phyloP scores from a whole-genome alignment of 2,113 vertebrate genomes.

The Paramormyrops kingsleyae region DNA sequence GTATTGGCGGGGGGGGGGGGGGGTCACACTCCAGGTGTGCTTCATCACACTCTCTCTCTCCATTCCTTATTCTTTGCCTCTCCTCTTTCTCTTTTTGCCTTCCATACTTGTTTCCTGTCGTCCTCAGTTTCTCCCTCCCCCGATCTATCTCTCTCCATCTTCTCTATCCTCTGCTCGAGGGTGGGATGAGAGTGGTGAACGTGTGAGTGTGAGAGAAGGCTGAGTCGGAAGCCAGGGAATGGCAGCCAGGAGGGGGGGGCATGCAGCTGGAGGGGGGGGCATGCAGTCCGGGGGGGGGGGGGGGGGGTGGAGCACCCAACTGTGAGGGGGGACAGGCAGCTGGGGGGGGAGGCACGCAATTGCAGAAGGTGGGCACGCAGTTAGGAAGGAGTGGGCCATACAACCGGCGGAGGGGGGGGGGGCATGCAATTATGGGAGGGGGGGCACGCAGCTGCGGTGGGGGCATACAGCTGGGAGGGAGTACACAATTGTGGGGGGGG shows the following conservation, averaged over 20 bases:
- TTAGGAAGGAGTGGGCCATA: too few species aligned
- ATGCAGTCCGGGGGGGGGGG: background rate
- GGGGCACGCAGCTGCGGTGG: too few species aligned
- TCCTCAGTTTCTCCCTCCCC: background rate
- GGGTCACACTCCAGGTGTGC: background rate
- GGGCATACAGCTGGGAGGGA: too few species aligned
- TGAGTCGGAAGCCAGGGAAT: constrained; percentile 20
- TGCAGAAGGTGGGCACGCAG: background rate
- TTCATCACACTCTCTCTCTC: background rate
- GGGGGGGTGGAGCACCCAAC: too few species aligned
- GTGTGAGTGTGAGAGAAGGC: constrained; percentile 5
- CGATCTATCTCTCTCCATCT: background rate
- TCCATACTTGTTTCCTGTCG: background rate
- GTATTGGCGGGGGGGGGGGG: background rate
- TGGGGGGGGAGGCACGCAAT: background rate
- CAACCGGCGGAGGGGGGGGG: too few species aligned
- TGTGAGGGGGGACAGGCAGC: background rate
- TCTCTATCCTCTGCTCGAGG: background rate
- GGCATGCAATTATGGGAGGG: too few species aligned
- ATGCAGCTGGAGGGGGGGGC: background rate
- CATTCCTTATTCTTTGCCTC: background rate
- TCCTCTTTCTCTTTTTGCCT: background rate
- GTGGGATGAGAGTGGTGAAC: background rate
- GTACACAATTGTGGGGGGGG: too few species aligned
- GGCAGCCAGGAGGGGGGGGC: constrained; percentile 16